Percentiles rank a stretch among this genome's conserved stretches.
Evolutionary conservation across 64 coral and sea anemone species (phyloP).

Genomic region (Anthopleura sola): DNA sequence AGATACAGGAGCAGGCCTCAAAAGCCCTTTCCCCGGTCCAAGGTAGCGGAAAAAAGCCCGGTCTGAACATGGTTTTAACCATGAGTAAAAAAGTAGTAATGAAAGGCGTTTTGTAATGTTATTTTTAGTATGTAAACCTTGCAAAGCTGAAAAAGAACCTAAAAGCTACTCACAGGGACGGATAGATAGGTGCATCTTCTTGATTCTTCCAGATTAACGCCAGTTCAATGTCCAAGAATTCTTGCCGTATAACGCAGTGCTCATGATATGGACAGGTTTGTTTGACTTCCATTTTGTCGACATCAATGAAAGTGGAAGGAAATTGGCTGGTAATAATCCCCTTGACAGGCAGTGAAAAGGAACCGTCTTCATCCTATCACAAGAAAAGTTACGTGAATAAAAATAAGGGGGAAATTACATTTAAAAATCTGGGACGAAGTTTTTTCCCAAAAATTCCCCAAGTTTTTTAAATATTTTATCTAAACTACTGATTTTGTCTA

Average conservation of each 20-base stretch:
- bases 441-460: background rate
- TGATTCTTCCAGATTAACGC: slow-evolving; percentile 72
- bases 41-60: no score
- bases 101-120: no score
- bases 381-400: background rate
- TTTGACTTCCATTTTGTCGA: slow-evolving; percentile 76
- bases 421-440: background rate
- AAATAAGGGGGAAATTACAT: no score
- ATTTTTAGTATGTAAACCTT: no score
- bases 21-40: no score
- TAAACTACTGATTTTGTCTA: no score
- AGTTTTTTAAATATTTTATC: no score
- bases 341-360: slow-evolving; percentile 61
- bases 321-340: slow-evolving; percentile 81
- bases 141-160: no score
- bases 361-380: slow-evolving; percentile 52
- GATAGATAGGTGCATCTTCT: slow-evolving; percentile 73
- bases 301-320: slow-evolving; percentile 80
- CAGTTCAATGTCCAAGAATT: slow-evolving; percentile 84
- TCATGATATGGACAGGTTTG: slow-evolving; percentile 79
- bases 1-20: no score
- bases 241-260: slow-evolving; percentile 65
- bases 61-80: no score
- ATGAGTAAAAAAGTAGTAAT: background rate
- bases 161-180: slow-evolving; percentile 75